Evolutionary conservation across 2,113 vertebrate genomes (phyloP).

Genomic region (Telmatochromis sp.): DNA sequence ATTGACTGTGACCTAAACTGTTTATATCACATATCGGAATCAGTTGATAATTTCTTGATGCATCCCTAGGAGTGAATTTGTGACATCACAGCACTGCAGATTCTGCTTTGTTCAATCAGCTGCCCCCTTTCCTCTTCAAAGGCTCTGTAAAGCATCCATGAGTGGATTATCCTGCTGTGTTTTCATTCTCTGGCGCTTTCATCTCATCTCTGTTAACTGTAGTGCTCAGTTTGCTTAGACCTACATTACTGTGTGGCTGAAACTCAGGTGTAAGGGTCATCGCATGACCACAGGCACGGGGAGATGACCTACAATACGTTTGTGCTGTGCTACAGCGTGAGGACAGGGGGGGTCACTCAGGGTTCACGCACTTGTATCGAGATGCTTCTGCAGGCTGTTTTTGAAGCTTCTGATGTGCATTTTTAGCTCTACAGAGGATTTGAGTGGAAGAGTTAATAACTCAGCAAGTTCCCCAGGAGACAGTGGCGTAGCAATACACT

Average conservation of each 20-base stretch:
- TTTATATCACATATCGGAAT: neutral
- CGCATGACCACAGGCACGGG: slow-evolving; percentile 5
- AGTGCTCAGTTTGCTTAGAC: neutral
- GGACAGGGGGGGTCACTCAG: neutral
- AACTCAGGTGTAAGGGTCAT: neutral
- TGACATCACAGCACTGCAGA: neutral
- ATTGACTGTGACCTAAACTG: neutral
- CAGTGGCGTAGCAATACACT: neutral
- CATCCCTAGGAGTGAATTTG: neutral
- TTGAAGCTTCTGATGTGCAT: neutral
- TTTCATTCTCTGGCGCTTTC: neutral
- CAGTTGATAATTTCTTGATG: neutral
- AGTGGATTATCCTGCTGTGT: neutral
- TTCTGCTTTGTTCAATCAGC: neutral
- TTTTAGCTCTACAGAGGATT: neutral
- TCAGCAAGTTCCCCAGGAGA: neutral
- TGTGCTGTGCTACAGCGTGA: neutral
- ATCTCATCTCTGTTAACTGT: neutral
- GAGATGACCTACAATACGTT: slow-evolving; percentile 16
- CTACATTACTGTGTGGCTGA: neutral
- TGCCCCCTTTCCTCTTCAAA: neutral
- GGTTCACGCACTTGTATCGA: neutral
- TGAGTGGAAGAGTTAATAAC: neutral
- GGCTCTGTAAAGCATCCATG: neutral
- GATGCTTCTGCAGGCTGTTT: neutral